These are phyloP conservation scores for Apeltes quadracus DNA, from an alignment of 2,113 vertebrate species.

Conservation along the genomic window DNA sequence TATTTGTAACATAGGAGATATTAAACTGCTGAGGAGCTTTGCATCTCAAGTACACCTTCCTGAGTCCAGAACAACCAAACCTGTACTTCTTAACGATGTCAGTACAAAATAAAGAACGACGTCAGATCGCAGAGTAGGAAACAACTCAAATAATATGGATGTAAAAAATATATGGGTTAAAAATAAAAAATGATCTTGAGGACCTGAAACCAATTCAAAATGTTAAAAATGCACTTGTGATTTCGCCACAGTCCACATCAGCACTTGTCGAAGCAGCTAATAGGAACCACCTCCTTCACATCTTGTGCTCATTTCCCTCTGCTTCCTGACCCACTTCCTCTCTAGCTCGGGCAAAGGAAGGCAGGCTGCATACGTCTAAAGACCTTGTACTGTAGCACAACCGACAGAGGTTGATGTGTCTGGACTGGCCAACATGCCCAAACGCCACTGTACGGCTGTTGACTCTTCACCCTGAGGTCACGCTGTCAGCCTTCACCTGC, in stretches of 20 bases:
- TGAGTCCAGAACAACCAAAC: background rate
- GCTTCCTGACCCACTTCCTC: conserved; percentile 78
- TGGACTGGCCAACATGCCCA: conserved; percentile 55
- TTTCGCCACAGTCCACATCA: conserved; percentile 13
- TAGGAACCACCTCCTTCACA: conserved; percentile 49
- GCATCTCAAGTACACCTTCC: background rate
- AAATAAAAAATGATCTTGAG: conserved; percentile 8
- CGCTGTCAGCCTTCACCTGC: conserved; percentile 40
- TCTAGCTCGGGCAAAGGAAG: conserved; percentile 36
- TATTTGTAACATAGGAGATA: background rate
- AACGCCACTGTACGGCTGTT: conserved; percentile 56
- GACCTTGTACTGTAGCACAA: conserved; percentile 30
- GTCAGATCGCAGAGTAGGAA: background rate
- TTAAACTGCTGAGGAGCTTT: background rate
- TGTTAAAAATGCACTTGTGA: conserved; percentile 22
- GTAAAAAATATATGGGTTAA: background rate
- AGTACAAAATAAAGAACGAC: background rate
- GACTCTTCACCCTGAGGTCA: conserved; percentile 29
- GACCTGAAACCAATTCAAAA: background rate
- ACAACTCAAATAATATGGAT: background rate
- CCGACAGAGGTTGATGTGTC: conserved; percentile 41
- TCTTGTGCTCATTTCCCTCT: conserved; percentile 64
- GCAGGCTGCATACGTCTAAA: conserved; percentile 36
- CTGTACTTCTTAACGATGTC: background rate
- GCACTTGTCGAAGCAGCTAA: conserved; percentile 16